A percentile compares a stretch with the other conserved stretches of the same genome.
Conservation (phyloP, 2,888 invertebrate species). For the Salpingus planirostris region DNA sequence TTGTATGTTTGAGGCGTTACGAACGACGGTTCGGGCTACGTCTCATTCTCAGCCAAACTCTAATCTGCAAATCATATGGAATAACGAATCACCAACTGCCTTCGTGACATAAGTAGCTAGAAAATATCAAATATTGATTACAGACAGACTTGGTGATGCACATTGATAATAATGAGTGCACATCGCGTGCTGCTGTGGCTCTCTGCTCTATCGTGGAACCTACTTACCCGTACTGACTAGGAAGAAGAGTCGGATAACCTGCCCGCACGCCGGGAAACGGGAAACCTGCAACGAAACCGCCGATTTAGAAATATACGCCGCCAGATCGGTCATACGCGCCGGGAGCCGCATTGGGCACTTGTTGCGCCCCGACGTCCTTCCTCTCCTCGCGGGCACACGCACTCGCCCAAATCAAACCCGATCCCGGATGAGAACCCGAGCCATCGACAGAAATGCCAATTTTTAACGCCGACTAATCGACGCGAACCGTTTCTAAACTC, state of each 20-base stretch:
- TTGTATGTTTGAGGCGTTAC: slow-evolving; percentile 36
- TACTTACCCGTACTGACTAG: slow-evolving; percentile 80
- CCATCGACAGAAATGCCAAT: too few relatives aligned
- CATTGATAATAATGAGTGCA: slow-evolving; percentile 19
- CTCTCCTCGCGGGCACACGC: too few relatives aligned
- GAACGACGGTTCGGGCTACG: slow-evolving; percentile 35
- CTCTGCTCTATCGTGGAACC: slow-evolving; percentile 5
- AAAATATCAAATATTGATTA: slow-evolving; percentile 41
- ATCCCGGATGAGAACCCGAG: too few relatives aligned
- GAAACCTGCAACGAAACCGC: slow-evolving; percentile 55
- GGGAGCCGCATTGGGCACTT: slow-evolving; percentile 1
- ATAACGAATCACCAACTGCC: slow-evolving; percentile 40
- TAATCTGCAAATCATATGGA: slow-evolving; percentile 39
- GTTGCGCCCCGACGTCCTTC: slow-evolving; percentile 5
- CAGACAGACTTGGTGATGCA: slow-evolving; percentile 31
- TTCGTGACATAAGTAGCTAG: slow-evolving; percentile 39
- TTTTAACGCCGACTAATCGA: too few relatives aligned
- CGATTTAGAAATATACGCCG: not conserved
- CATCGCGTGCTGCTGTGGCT: slow-evolving; percentile 14
- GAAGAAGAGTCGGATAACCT: slow-evolving; percentile 70
- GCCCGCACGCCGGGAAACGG: slow-evolving; percentile 69
- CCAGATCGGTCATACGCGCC: not conserved
- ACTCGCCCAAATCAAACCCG: too few relatives aligned
- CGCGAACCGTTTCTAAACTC: too few relatives aligned
- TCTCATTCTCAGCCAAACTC: slow-evolving; percentile 39